Evolutionary conservation across 2,113 vertebrate genomes (phyloP).

Genomic region (Dasypus novemcinctus): DNA sequence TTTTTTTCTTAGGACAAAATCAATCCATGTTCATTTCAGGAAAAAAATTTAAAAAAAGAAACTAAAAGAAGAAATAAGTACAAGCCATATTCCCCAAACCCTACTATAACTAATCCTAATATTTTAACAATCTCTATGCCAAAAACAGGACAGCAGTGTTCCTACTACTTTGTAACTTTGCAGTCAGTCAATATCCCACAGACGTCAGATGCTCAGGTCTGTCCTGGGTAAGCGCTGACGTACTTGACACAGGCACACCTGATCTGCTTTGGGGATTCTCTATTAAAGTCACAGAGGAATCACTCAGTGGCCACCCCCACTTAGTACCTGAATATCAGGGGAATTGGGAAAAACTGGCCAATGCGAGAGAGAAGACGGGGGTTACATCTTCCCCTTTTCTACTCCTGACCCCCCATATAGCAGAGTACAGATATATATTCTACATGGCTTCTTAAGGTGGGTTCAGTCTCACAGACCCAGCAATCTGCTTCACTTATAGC

Average conservation of each 20-base stretch:
- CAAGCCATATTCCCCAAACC: background rate
- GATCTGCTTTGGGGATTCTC: background rate
- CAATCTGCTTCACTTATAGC: background rate
- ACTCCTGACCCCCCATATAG: rapidly evolving
- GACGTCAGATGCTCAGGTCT: background rate
- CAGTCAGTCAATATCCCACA: background rate
- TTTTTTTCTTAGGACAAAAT: background rate
- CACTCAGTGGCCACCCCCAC: background rate
- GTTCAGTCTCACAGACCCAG: background rate
- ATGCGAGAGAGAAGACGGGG: background rate
- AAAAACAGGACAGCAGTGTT: background rate
- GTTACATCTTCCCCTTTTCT: background rate
- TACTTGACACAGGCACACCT: background rate
- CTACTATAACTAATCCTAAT: background rate
- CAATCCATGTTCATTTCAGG: background rate
- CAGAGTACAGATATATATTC: background rate
- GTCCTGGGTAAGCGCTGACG: background rate
- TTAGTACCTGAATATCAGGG: background rate
- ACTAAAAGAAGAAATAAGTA: background rate
- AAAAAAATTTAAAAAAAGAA: background rate
- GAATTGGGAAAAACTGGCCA: background rate
- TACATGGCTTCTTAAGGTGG: background rate
- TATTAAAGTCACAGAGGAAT: background rate
- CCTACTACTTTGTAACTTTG: background rate
- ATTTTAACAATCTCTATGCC: background rate